Evolutionary conservation across 2,888 invertebrate genomes (phyloP).

Genomic region (Drosophila sordidula): DNA sequence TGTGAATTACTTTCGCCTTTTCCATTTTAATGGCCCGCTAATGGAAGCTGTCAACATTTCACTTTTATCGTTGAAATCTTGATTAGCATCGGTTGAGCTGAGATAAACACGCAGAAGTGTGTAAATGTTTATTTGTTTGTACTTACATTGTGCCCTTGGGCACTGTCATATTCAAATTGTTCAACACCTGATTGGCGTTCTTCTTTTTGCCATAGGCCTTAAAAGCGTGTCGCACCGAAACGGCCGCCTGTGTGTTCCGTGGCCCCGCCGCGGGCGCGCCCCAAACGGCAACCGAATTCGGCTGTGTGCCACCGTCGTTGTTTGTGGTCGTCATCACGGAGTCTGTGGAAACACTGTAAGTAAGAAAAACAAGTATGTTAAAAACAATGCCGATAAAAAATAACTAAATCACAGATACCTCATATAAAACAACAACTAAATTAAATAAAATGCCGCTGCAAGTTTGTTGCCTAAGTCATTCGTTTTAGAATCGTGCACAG

Average conservation of each 20-base stretch:
- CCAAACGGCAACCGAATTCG: slow-evolving; percentile 85
- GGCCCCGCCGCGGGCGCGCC: slow-evolving; percentile 82
- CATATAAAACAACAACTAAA: neutral
- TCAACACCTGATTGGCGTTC: slow-evolving; percentile 93
- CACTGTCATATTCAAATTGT: slow-evolving; percentile 96
- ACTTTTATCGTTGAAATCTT: slow-evolving; percentile 42
- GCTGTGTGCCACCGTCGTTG: slow-evolving; percentile 84
- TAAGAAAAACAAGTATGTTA: slow-evolving; percentile 16
- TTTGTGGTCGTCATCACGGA: slow-evolving; percentile 83
- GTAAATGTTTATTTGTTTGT: slow-evolving; percentile 5
- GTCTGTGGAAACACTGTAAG: slow-evolving; percentile 83
- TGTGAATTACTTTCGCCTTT: slow-evolving; percentile 69
- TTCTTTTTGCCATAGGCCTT: slow-evolving; percentile 96
- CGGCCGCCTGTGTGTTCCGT: slow-evolving; percentile 89
- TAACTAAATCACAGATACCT: slow-evolving; percentile 6
- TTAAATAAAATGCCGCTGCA: slow-evolving; percentile 16
- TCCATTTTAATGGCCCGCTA: slow-evolving; percentile 50
- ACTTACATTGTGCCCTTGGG: slow-evolving; percentile 98
- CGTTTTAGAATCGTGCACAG: slow-evolving; percentile 36
- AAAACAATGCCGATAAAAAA: slow-evolving; percentile 1
- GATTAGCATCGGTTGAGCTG: slow-evolving; percentile 8
- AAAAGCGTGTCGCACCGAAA: slow-evolving; percentile 94
- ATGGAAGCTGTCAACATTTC: slow-evolving; percentile 62
- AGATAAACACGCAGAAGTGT: neutral
- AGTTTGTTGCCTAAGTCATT: slow-evolving; percentile 67